Evolutionary conservation across 2,797 vertebrate species (phyloP), one percentile per base, ranked within the genome.

Genomic region (Amazona ochrocephala): DNA sequence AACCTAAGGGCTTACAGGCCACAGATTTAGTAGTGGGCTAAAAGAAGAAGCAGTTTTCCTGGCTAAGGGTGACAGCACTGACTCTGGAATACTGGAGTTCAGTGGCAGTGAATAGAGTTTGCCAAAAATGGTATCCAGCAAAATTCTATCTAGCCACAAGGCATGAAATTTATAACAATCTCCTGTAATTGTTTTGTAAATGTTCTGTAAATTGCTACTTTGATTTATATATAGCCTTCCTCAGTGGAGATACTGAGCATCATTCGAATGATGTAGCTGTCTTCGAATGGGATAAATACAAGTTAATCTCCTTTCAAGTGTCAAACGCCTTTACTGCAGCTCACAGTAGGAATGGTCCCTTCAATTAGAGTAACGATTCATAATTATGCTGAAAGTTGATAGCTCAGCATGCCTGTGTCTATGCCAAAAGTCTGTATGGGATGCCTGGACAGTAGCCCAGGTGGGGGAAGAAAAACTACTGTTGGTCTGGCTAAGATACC

Each of bases 131-230:
- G 1, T 41, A 92, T 89, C 78, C 78, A 93, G 48, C 58, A 72
- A 30, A 65, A 39, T 50, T 85, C 84, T 72, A 34, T 78, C 92
- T 78, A 72, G 50, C 68, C 72, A 78, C 89, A 66, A 93, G 65
- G 39, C 1, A 1, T 23, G 89, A 74, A 53, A 97, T 91, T 87
- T 85, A 75, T 54, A 93, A 72, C 68, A 78, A 53, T 34, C 30
- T 58, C 42, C 92, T 89, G 84, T 62, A 97, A 74, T 30, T 12
- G 53, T 61, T 90, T 71, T 66, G 45, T 75, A 94, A 93, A 47
- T 68, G 48, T n/a, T 87, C 87, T 94, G 45, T 83, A 90, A 95
- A 92, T 23, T 3, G 9, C 29, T 96, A 39, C 26, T 87, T 77
- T 93, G 75, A 78, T 91, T 93, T 93, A 62, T 65, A 80, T 48